A percentile compares a stretch with the other conserved stretches of the same genome.
These are phyloP conservation scores for Panthera uncia DNA, from an alignment of 2,113 vertebrate species.

Conservation along the genomic window DNA sequence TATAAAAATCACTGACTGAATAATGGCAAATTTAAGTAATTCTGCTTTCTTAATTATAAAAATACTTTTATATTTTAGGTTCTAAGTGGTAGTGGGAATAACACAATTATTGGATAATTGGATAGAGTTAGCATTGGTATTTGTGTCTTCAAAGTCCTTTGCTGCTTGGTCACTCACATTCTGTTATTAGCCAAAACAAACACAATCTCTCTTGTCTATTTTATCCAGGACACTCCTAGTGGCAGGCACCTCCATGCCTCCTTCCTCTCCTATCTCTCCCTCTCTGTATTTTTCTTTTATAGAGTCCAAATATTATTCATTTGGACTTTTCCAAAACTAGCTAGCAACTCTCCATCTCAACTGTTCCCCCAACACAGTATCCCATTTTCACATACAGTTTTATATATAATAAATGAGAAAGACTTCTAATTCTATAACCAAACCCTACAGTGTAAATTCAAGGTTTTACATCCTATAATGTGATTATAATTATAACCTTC, in stretches of 20 bases:
- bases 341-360: not conserved
- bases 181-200: not conserved
- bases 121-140: slow-evolving; percentile 18
- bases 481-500: not conserved
- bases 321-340: not conserved
- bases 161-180: not conserved
- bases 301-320: not conserved
- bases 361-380: not conserved
- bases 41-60: slow-evolving; percentile 52
- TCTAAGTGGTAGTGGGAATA: slow-evolving; percentile 62
- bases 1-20: slow-evolving; percentile 62
- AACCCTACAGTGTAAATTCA: not conserved
- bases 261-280: not conserved
- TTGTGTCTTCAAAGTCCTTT: not conserved
- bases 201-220: too few relatives aligned
- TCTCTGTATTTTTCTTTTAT: not conserved
- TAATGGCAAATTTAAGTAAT: slow-evolving; percentile 52
- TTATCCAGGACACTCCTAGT: not conserved
- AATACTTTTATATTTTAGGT: slow-evolving; percentile 23
- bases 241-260: not conserved
- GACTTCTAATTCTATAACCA: not conserved
- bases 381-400: not conserved
- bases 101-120: slow-evolving; percentile 70
- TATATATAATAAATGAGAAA: not conserved
- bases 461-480: not conserved